Base-by-base conservation (phyloP, 1,140 invertebrate species). In the Andricus grossulariae region DNA sequence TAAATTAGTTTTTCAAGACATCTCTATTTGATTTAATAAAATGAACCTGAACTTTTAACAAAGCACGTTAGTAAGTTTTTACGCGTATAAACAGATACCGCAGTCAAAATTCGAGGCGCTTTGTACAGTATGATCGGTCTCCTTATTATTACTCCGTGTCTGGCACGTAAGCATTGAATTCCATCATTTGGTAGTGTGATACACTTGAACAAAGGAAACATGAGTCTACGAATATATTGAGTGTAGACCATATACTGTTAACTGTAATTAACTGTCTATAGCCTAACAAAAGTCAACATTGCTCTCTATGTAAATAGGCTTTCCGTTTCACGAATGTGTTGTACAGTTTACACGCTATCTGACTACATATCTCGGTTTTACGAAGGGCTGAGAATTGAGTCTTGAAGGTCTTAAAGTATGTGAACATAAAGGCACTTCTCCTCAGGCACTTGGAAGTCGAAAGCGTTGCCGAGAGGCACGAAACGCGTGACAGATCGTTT, bases 291-390 rank as follows among this genome's bases (percentile, higher is more conserved):
- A 66, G 32, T 32, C 25, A n/a, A 66, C 25, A 55, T 55, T 71
- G 18, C 19, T 72, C 39, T 72, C 71, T 73, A 75, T 79, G 78
- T 75, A 79, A 75, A 79, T 79, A 75, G 60, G 18, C 15, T 50
- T 75, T 71, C 57, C 78, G 71, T 60, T 73, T 75, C 66, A 55
- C 54, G 45, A 66, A 39, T 66, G 60, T 32, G 13, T 66, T 39
- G 32, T 45, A 32, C 3, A 32, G 5, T 39, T 1, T 16, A 32
- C 32, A 15, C 8, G 16, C 25, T 39, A 66, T 25, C 13, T 39
- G 57, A 21, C 57, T 39, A 39, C 25, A 25, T 60, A 60, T 60
- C 21, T 32, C 3, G 32, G 25, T 60, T 60, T 25, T 25, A 32
- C 21, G 0, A 66, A 39, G 57, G 21, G 8, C 57, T 66, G n/a